phyloP scores from a whole-genome alignment of 2,113 vertebrate genomes.

The Taxidea taxus region DNA sequence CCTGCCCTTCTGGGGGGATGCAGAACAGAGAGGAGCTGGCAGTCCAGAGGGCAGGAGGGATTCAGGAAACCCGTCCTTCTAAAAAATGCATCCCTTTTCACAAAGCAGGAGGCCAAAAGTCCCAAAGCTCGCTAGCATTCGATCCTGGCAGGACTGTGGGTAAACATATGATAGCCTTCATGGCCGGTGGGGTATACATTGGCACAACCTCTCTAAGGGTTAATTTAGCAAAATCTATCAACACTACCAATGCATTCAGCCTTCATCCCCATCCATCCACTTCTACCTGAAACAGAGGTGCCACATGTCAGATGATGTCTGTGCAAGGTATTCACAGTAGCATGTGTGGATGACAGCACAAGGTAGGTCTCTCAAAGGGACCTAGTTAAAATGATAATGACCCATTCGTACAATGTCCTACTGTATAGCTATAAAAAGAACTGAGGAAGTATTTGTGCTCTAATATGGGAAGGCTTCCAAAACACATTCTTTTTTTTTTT shows the following conservation, averaged over 20 bases:
- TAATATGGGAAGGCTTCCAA: not conserved
- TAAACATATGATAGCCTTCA: not conserved
- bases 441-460: not conserved
- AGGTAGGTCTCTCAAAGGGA: not conserved
- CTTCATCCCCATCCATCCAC: not conserved
- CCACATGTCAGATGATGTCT: not conserved
- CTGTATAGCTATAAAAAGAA: not conserved
- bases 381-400: not conserved
- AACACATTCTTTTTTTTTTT: not conserved
- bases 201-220: not conserved
- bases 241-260: not conserved
- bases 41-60: not conserved
- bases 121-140: not conserved
- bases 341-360: not conserved
- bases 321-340: not conserved
- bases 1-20: not conserved
- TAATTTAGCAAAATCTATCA: not conserved
- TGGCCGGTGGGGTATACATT: not conserved
- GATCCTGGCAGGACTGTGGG: not conserved
- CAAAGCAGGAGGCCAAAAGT: not conserved
- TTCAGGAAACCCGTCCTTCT: not conserved
- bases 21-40: not conserved
- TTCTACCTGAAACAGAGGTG: not conserved
- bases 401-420: not conserved
- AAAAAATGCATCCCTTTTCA: not conserved